Evolutionary conservation across 2,113 vertebrate genomes (phyloP), one percentile per base, ranked within the genome.

Genomic region (Plotosus lineatus): DNA sequence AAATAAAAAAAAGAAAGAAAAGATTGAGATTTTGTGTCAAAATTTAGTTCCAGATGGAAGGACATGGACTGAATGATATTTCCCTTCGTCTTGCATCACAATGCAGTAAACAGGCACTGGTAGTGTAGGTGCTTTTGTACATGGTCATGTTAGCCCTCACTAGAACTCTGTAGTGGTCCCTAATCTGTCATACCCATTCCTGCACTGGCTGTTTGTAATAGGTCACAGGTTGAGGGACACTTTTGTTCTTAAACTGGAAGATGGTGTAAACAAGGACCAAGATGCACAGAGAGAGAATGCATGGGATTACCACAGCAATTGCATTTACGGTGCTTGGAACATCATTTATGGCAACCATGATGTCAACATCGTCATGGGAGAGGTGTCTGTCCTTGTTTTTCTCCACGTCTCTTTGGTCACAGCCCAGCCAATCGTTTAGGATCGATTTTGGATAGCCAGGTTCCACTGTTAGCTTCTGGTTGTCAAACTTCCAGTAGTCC

Each of bases 401-500:
- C 82, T 97, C 96, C 38, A 96, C 92, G 26, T 97, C 96, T 23
- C 96, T 96, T 90, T 96, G 96, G 88, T 97, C 96, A 60, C 98
- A 99, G 83, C 98, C 97, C 97, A 99, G 98, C 98, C 98, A 99
- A 92, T 99, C 98, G 9, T 95, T 95, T 53, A 99, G 87, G 86
- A 99, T 98, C 1, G 96, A 99, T 83, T 97, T 95, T 0, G 98
- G 98, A 86, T 98, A 99, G 28, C 96, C 97, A 0, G 96, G 94
- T 83, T 99, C 97, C 92, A 98, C 98, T 0, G 91, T 95, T 88
- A 99, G 92, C 91, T 96, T 95, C 93, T 99, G 96, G 93, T 99
- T 99, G 89, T 99, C 97, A 0, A 99, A 99, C 88, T 98, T 99
- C 97, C 97, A 99, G 81, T 99, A 99, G 42, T 99, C 97, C 87